Base-by-base conservation (phyloP, 2,797 vertebrate species). In the Falco novaeseelandiae region DNA sequence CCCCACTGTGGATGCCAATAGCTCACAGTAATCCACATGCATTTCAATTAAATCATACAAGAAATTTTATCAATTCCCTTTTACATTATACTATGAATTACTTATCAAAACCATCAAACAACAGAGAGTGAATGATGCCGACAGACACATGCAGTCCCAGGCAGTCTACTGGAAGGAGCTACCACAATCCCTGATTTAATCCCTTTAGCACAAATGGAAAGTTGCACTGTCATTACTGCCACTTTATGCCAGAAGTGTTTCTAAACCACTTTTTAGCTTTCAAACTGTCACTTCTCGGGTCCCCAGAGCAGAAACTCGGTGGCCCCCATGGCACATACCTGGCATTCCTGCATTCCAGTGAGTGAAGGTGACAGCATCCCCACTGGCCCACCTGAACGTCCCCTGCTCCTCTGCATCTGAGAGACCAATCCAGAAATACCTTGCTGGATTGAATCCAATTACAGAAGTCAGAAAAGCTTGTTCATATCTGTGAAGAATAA, bases 321-420 rank as follows among this genome's bases (percentile, higher is more conserved):
- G 26, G 8, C 6, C 2, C 23, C 19, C 2, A 0, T 44, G 57
- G 44, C 58, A 77, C 94, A 0, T 95, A 99, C 99, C 99, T 87
- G 99, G 99, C 99, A 99, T 99, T 69, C 98, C 98, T 3, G 97
- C 62, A 7, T 99, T 99, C 98, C 99, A 99, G 97, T 99, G 98
- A 42, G 99, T 99, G 95, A 99, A 99, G 30, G 88, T 97, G 86
- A 99, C 98, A 0, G 62, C 55, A 44, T 98, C 98, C 8, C 91
- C 96, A 7, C 84, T 98, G 12, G 95, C 98, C 99, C 99, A 99
- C 27, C 46, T 97, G 87, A 99, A 99, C 0, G 63, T 98, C 25
- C 97, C 98, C 44, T 55, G 97, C 42, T 98, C 98, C 3, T 94
- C 98, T 12, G 85, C 83, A 70, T 99, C 99, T 29, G 99, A 99